These are phyloP conservation scores for Caerostris extrusa DNA, from an alignment of 1,140 invertebrate species.

Conservation along the genomic window DNA sequence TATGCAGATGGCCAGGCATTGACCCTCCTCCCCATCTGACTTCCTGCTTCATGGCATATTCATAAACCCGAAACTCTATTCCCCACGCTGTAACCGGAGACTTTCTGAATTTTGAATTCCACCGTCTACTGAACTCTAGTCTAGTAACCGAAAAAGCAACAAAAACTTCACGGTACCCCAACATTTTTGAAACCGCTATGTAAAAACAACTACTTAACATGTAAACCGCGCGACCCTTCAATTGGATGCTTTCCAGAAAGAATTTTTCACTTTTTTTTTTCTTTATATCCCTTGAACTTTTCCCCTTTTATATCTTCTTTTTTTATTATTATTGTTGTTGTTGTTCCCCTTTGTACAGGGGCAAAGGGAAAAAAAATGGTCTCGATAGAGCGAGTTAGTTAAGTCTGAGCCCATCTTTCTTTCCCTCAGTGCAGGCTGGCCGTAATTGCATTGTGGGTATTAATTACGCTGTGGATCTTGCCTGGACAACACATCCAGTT, in stretches of 20 bases:
- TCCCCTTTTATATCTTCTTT: neutral
- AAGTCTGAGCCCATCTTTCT: neutral
- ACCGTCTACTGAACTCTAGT: neutral
- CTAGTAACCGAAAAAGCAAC: neutral
- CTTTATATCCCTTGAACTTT: neutral
- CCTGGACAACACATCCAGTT: neutral
- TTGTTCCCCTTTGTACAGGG: neutral
- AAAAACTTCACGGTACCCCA: neutral
- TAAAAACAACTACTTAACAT: constrained; percentile 67
- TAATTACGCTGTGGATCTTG: constrained; percentile 6
- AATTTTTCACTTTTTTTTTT: neutral
- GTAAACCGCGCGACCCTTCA: constrained; percentile 34
- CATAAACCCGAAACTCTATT: neutral
- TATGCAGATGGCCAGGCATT: neutral
- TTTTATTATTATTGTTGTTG: neutral
- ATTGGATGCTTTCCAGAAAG: constrained; percentile 55
- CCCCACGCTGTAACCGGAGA: neutral
- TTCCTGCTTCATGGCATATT: constrained; percentile 26
- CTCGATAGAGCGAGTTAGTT: neutral
- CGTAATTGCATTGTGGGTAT: constrained; percentile 45
- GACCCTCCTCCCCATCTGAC: neutral
- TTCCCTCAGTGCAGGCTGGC: neutral
- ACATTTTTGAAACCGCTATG: constrained; percentile 1
- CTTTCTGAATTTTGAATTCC: constrained; percentile 10
- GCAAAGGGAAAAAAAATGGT: neutral